These are phyloP conservation scores for Solea solea DNA, from an alignment of 2,113 vertebrate genomes.

Conservation along the genomic window DNA sequence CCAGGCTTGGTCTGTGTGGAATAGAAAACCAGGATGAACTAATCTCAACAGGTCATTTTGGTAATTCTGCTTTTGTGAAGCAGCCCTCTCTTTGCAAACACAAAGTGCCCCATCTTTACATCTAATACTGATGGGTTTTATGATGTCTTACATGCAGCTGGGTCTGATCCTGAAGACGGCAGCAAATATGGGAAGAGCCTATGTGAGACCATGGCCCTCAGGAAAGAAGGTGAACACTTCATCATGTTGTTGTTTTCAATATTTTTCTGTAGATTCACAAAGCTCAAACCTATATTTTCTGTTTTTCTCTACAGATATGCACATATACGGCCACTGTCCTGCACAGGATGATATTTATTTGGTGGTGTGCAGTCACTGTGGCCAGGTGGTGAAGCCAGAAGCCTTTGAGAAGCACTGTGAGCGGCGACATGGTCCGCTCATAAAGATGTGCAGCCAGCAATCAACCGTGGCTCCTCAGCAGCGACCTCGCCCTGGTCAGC, in stretches of 20 bases:
- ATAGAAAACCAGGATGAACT: no score
- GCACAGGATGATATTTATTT: constrained; percentile 90
- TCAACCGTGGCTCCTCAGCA: constrained; percentile 73
- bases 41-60: no score
- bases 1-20: no score
- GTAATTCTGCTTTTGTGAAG: no score
- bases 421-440: constrained; percentile 83
- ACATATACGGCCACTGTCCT: constrained; percentile 90
- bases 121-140: constrained; percentile 13
- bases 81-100: no score
- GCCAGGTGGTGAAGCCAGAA: constrained; percentile 92
- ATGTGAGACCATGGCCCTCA: constrained; percentile 88
- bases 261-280: no score
- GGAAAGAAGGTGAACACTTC: constrained; percentile 86
- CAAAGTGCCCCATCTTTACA: no score
- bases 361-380: constrained; percentile 93
- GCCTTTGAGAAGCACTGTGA: constrained; percentile 93
- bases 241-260: not conserved
- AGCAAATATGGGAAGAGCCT: constrained; percentile 80
- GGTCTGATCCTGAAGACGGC: constrained; percentile 81
- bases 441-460: constrained; percentile 76
- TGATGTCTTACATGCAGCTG: constrained; percentile 52
- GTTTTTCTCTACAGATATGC: constrained; percentile 84
- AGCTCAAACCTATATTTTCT: not conserved
- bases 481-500: constrained; percentile 77